Percentiles rank a stretch among this genome's conserved stretches.
Conservation (phyloP, 1,140 invertebrate genomes). For the Penaeus indicus region DNA sequence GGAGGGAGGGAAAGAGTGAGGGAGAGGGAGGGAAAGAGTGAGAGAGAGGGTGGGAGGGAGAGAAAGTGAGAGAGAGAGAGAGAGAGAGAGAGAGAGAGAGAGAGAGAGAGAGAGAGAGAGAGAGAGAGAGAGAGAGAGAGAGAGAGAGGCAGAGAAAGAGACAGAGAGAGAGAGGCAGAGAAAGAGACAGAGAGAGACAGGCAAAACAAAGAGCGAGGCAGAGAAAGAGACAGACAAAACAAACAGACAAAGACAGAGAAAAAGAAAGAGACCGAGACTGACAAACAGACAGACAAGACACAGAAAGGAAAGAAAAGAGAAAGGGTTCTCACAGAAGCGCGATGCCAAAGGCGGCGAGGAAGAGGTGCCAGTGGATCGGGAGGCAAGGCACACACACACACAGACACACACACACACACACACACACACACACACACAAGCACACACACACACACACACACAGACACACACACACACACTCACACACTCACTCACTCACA, state of each 20-base stretch:
- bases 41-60: not conserved
- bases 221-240: not conserved
- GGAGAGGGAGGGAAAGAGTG: not conserved
- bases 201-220: not conserved
- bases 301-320: not conserved
- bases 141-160: not conserved
- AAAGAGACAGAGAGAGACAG: not conserved
- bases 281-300: not conserved
- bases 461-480: no score
- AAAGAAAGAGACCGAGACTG: not conserved
- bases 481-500: no score
- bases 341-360: not conserved
- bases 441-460: no score
- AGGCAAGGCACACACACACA: no score
- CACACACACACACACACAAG: no score
- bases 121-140: no score
- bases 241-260: not conserved
- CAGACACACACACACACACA: no score
- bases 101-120: conserved; percentile 7
- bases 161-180: not conserved
- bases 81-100: not conserved
- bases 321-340: not conserved
- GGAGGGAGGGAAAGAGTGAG: not conserved
- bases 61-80: not conserved
- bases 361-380: no score